A percentile compares a stretch with the other conserved stretches of the same genome.
Conservation (phyloP, 2,888 invertebrate species). For the Patella ulyssiponensis region DNA sequence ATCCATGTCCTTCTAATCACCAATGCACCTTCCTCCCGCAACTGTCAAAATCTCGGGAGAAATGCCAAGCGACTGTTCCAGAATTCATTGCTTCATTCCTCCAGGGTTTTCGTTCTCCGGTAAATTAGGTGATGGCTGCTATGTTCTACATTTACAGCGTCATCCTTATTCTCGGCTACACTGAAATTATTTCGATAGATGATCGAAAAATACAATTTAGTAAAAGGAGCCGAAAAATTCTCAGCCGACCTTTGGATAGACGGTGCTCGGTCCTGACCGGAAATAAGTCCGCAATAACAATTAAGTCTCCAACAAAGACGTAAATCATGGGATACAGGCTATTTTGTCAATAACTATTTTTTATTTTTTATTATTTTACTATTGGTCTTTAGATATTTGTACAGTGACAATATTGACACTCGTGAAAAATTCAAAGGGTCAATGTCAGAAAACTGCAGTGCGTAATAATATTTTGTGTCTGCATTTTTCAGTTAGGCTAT, state of each 20-base stretch:
- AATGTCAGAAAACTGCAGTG: not conserved
- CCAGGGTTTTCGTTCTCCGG: not conserved
- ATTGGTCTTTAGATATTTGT: not conserved
- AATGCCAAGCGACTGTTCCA: not conserved
- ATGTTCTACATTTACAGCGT: not conserved
- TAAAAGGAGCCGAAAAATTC: conserved; percentile 25
- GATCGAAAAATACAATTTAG: conserved; percentile 23
- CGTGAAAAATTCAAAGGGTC: no score
- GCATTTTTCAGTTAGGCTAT: conserved; percentile 19
- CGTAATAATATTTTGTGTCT: conserved; percentile 23
- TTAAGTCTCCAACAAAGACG: no score
- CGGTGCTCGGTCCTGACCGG: conserved; percentile 18
- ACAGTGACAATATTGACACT: not conserved
- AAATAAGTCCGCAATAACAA: conserved; percentile 6
- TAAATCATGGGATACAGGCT: not conserved
- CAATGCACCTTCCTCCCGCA: conserved; percentile 14
- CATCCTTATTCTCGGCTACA: not conserved
- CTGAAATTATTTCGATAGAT: conserved; percentile 16
- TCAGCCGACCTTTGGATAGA: conserved; percentile 34
- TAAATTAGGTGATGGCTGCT: not conserved
- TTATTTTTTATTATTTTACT: not conserved
- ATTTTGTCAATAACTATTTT: not conserved
- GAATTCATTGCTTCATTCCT: conserved; percentile 1
- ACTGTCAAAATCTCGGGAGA: conserved; percentile 23
- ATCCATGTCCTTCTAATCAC: conserved; percentile 13